Percentiles rank a stretch among this genome's conserved stretches.
Evolutionary conservation across 2,797 vertebrate species (phyloP).

Genomic region (Alfaro cultratus): DNA sequence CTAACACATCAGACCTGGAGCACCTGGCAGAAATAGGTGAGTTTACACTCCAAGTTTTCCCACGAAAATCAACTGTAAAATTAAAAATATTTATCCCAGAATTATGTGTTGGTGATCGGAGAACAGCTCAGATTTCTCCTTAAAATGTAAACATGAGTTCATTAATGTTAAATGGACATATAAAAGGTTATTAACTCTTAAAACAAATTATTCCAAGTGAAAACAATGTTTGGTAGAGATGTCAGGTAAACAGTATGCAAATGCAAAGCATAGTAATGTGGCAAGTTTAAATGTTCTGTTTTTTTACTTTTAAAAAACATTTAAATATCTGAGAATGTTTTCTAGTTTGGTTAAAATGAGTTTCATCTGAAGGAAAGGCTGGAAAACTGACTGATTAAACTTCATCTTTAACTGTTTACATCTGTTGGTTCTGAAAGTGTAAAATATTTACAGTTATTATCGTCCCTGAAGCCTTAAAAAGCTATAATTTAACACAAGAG

Average conservation of each 20-base stretch:
- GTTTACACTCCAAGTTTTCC: conserved; percentile 1
- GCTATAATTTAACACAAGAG: neutral
- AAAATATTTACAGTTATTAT: neutral
- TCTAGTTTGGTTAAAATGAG: neutral
- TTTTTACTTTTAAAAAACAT: neutral
- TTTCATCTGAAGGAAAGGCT: neutral
- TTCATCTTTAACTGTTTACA: too few species aligned
- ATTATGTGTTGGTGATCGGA: neutral
- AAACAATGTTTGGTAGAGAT: neutral
- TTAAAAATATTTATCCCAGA: neutral
- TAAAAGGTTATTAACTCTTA: neutral
- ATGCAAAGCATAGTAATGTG: neutral
- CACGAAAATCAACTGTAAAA: neutral
- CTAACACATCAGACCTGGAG: conserved; percentile 71
- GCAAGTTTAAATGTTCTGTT: neutral
- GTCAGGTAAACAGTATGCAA: neutral
- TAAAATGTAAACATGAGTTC: neutral
- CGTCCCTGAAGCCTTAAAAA: neutral
- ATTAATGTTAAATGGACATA: neutral
- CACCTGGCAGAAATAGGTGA: conserved; percentile 79
- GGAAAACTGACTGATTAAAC: neutral
- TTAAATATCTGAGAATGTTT: neutral
- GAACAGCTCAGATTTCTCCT: neutral
- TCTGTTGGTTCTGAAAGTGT: neutral
- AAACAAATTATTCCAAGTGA: neutral